Evolutionary conservation across 2,113 vertebrate genomes (phyloP).

Genomic region (Opisthocomus hoazin): DNA sequence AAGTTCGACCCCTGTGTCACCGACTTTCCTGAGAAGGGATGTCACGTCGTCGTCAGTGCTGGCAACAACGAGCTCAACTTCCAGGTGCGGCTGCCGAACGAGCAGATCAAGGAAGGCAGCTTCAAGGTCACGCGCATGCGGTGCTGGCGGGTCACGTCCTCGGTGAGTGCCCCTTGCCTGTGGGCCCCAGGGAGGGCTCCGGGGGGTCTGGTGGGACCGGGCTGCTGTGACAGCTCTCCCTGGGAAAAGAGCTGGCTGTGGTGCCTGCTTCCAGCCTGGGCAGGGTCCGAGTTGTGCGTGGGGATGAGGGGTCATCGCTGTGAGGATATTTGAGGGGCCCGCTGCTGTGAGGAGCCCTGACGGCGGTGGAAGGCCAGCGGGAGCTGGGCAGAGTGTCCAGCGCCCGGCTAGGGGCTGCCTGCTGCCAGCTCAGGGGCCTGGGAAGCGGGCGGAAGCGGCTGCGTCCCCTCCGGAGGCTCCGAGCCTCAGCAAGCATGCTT

Average conservation of each 20-base stretch:
- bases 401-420: not conserved
- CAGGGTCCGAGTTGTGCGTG: rapidly evolving
- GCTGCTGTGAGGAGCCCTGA: not conserved
- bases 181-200: rapidly evolving
- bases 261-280: too few relatives aligned
- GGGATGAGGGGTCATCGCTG: not conserved
- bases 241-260: not conserved
- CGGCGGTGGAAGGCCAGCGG: not conserved
- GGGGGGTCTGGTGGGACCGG: not conserved
- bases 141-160: slow-evolving; percentile 97
- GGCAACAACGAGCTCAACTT: slow-evolving; percentile 99
- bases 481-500: not conserved
- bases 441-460: not conserved
- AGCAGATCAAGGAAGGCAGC: slow-evolving; percentile 96
- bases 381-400: not conserved
- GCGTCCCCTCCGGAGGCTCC: not conserved
- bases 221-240: not conserved
- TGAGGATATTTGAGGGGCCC: not conserved
- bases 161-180: slow-evolving; percentile 75
- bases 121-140: slow-evolving; percentile 99
- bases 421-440: not conserved
- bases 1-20: slow-evolving; percentile 96
- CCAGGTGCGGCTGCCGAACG: slow-evolving; percentile 91
- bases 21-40: slow-evolving; percentile 96
- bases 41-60: slow-evolving; percentile 92